Evolutionary conservation across 2,888 invertebrate species (phyloP).

Genomic region (Yponomeuta malinellus): DNA sequence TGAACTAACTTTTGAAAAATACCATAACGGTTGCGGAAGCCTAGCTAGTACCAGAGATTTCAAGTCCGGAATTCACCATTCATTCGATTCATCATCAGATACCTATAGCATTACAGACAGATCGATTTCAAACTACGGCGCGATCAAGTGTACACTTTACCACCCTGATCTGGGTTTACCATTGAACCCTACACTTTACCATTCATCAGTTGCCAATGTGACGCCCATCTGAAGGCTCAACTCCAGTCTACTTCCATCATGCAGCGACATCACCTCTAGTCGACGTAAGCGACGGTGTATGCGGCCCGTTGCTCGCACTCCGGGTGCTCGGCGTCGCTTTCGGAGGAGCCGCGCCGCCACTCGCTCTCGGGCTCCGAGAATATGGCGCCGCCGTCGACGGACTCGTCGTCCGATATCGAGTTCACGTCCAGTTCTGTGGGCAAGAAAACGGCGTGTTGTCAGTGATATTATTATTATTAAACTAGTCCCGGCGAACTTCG

Average conservation of each 20-base stretch:
- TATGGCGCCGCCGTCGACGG: conserved; percentile 72
- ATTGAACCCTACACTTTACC: too few species aligned
- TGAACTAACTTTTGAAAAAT: too few species aligned
- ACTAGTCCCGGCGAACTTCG: too few species aligned
- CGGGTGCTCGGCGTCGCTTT: conserved; percentile 63
- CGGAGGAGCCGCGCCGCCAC: conserved; percentile 59
- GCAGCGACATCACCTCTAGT: neutral
- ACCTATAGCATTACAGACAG: too few species aligned
- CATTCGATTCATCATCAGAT: neutral
- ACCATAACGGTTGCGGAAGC: too few species aligned
- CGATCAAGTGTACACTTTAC: too few species aligned
- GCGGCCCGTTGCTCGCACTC: conserved; percentile 70
- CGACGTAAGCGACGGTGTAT: conserved; percentile 28
- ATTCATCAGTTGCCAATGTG: too few species aligned
- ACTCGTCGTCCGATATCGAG: conserved; percentile 63
- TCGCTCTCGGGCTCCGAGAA: conserved; percentile 85
- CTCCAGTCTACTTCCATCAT: too few species aligned
- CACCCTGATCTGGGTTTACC: too few species aligned
- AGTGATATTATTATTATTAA: too few species aligned
- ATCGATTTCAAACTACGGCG: too few species aligned
- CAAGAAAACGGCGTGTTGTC: conserved; percentile 12
- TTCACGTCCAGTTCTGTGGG: conserved; percentile 54
- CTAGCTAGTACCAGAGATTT: neutral
- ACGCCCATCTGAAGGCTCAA: too few species aligned
- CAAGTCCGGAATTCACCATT: neutral